Evolutionary conservation across 2,888 invertebrate species (phyloP).

Genomic region (Saturnia japonica): DNA sequence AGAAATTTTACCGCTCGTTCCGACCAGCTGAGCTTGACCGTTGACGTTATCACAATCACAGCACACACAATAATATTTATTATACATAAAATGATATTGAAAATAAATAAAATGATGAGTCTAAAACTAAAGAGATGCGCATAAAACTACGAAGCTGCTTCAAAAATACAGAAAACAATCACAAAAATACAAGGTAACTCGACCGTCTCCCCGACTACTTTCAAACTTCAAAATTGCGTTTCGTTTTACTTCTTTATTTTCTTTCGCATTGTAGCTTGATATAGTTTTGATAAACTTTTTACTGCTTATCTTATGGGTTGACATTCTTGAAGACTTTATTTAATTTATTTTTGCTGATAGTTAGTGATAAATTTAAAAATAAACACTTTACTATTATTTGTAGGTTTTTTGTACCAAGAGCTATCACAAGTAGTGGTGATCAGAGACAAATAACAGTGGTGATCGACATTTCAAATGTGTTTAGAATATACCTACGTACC

Average conservation of each 20-base stretch:
- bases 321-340: neutral
- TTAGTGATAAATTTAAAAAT: neutral
- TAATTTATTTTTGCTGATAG: neutral
- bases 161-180: constrained; percentile 42
- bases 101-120: neutral
- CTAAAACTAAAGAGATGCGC: constrained; percentile 13
- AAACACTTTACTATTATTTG: no score
- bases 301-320: neutral
- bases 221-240: constrained; percentile 51
- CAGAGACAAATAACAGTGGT: no score
- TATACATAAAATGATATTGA: constrained; percentile 25
- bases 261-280: no score
- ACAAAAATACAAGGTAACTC: constrained; percentile 37
- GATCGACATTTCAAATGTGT: no score
- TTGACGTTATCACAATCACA: constrained; percentile 65
- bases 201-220: constrained; percentile 38
- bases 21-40: constrained; percentile 79
- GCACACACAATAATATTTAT: constrained; percentile 37
- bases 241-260: constrained; percentile 30
- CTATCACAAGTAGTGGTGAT: no score
- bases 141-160: constrained; percentile 30
- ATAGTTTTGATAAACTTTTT: constrained; percentile 13
- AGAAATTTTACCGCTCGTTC: constrained; percentile 77
- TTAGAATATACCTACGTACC: no score
- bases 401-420: no score